Conservation (phyloP, 53 echinoderm and acorn worm species). For the Astropecten irregularis region DNA sequence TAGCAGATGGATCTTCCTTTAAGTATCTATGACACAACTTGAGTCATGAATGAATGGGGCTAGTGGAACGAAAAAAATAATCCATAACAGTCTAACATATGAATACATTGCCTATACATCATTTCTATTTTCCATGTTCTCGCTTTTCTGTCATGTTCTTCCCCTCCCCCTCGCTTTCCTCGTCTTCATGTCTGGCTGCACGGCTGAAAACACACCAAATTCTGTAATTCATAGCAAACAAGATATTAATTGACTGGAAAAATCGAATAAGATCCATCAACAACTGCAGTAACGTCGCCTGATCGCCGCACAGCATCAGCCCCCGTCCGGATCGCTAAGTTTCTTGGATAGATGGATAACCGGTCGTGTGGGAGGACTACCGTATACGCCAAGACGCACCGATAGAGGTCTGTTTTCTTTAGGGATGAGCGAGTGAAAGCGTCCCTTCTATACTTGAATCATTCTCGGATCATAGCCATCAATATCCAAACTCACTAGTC, state of each 20-base stretch:
- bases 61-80: constrained; percentile 17
- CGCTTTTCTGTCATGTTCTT: too few relatives aligned
- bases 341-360: too few relatives aligned
- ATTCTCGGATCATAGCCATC: constrained; percentile 2
- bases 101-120: too few relatives aligned
- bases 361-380: too few relatives aligned
- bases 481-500: constrained; percentile 17
- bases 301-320: not conserved
- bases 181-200: not conserved
- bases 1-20: too few relatives aligned
- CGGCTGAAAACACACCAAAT: constrained; percentile 48
- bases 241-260: not conserved
- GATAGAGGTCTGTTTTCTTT: constrained; percentile 30
- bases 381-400: constrained; percentile 7
- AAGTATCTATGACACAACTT: constrained; percentile 34
- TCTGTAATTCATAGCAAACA: constrained; percentile 25
- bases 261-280: constrained; percentile 40
- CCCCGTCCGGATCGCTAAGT: not conserved
- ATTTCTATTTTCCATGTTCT: constrained; percentile 8
- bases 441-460: constrained; percentile 9
- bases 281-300: not conserved
- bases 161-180: too few relatives aligned
- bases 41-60: constrained; percentile 29
- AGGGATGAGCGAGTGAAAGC: constrained; percentile 13
- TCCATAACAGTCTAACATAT: constrained; percentile 23